These are phyloP conservation scores for Plagodis pulveraria DNA, from an alignment of 2,888 invertebrate species.

Conservation along the genomic window DNA sequence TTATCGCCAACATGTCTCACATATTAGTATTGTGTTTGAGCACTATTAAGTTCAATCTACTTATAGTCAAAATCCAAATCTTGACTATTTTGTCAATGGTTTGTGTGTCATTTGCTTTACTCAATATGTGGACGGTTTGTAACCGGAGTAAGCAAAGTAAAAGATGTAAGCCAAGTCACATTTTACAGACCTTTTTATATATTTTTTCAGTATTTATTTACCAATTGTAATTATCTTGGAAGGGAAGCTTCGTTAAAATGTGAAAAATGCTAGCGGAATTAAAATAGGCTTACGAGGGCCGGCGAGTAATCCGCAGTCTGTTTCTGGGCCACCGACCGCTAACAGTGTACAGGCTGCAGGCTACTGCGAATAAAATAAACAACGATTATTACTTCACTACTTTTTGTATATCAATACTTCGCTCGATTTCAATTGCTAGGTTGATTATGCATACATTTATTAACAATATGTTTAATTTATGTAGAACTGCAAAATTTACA, in stretches of 20 bases:
- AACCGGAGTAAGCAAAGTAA: too few species aligned
- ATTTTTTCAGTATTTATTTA: slow-evolving; percentile 30
- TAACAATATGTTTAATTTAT: slow-evolving; percentile 14
- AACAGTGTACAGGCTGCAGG: slow-evolving; percentile 78
- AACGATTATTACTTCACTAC: slow-evolving; percentile 15
- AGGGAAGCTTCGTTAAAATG: slow-evolving; percentile 42
- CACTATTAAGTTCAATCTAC: too few species aligned
- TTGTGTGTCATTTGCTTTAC: too few species aligned
- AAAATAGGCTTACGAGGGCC: slow-evolving; percentile 66
- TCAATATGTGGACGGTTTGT: too few species aligned
- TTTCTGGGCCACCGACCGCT: slow-evolving; percentile 76
- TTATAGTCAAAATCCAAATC: too few species aligned
- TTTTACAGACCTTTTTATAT: slow-evolving; percentile 25
- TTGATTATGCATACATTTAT: neutral
- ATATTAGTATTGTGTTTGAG: too few species aligned
- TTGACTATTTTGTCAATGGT: too few species aligned
- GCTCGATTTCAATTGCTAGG: neutral
- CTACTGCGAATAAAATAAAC: slow-evolving; percentile 24
- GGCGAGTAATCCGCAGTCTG: slow-evolving; percentile 74
- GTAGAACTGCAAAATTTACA: slow-evolving; percentile 12
- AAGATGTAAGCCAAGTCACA: neutral
- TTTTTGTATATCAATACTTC: slow-evolving; percentile 8
- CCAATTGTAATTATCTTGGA: slow-evolving; percentile 27
- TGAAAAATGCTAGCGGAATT: slow-evolving; percentile 49
- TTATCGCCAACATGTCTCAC: too few species aligned